Evolutionary conservation across 2,797 vertebrate genomes (phyloP).

Genomic region (Sitta carolinensis): DNA sequence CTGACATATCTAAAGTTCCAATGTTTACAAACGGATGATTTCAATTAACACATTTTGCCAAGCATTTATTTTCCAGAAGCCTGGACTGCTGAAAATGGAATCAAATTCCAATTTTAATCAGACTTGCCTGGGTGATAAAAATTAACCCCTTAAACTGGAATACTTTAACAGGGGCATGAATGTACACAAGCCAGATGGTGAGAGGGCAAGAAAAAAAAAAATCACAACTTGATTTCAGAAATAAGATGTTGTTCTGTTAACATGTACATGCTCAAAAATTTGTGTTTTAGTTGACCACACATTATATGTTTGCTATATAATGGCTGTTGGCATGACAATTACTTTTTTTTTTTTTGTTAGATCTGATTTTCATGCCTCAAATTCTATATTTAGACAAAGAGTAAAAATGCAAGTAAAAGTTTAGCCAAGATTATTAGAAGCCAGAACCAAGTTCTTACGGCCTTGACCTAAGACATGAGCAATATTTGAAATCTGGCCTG

Average conservation of each 20-base stretch:
- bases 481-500: background rate
- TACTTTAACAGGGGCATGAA: background rate
- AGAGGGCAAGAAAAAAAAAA: background rate
- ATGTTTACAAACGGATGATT: constrained; percentile 15
- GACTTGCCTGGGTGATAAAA: background rate
- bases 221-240: background rate
- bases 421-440: background rate
- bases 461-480: background rate
- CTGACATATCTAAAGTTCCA: constrained; percentile 42
- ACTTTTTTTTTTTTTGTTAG: background rate
- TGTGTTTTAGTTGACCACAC: background rate
- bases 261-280: background rate
- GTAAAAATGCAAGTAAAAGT: background rate
- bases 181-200: background rate
- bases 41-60: constrained; percentile 31
- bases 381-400: background rate
- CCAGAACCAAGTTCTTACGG: background rate
- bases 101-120: background rate
- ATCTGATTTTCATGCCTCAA: background rate
- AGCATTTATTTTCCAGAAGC: constrained; percentile 15
- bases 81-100: background rate
- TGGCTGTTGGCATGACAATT: background rate
- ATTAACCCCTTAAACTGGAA: background rate
- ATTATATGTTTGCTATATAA: background rate
- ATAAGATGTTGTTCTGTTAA: background rate